Conservation (phyloP, 2,113 vertebrate species). For the Proterorhinus semilunaris region DNA sequence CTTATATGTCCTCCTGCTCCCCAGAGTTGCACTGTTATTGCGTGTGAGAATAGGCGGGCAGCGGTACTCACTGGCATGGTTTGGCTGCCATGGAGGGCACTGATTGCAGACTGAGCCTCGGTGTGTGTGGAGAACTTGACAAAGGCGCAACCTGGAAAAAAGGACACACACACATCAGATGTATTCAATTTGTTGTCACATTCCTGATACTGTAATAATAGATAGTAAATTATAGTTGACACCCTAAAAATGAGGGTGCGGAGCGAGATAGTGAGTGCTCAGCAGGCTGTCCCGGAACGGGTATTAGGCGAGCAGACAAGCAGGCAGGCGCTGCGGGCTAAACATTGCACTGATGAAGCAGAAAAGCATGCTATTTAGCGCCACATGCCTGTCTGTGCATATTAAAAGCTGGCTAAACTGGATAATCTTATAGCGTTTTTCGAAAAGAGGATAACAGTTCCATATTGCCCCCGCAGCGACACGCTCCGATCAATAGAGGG, state of each 20-base stretch:
- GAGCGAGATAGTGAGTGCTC: constrained; percentile 53
- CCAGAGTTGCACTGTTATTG: background rate
- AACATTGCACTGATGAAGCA: constrained; percentile 74
- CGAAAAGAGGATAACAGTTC: constrained; percentile 27
- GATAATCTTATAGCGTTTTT: constrained; percentile 27
- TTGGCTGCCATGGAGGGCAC: constrained; percentile 96
- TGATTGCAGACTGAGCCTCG: constrained; percentile 97
- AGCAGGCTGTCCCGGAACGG: constrained; percentile 59
- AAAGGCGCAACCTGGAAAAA: constrained; percentile 92
- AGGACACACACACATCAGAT: constrained; percentile 10
- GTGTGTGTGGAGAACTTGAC: constrained; percentile 99
- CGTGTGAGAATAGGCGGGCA: background rate
- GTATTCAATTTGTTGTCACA: constrained; percentile 9
- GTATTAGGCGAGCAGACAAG: constrained; percentile 65
- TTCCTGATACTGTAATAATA: constrained; percentile 46
- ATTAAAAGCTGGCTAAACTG: constrained; percentile 62
- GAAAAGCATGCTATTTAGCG: constrained; percentile 77
- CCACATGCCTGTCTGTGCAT: constrained; percentile 70
- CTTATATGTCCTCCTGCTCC: background rate
- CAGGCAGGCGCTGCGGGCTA: constrained; percentile 67
- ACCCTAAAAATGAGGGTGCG: constrained; percentile 47
- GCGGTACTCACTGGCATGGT: constrained; percentile 95
- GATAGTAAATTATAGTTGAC: constrained; percentile 54
- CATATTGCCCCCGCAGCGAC: constrained; percentile 20
- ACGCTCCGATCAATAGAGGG: constrained; percentile 34